These are phyloP conservation scores for Cryptus viduatorius DNA, from an alignment of 2,888 invertebrate genomes.

Conservation along the genomic window DNA sequence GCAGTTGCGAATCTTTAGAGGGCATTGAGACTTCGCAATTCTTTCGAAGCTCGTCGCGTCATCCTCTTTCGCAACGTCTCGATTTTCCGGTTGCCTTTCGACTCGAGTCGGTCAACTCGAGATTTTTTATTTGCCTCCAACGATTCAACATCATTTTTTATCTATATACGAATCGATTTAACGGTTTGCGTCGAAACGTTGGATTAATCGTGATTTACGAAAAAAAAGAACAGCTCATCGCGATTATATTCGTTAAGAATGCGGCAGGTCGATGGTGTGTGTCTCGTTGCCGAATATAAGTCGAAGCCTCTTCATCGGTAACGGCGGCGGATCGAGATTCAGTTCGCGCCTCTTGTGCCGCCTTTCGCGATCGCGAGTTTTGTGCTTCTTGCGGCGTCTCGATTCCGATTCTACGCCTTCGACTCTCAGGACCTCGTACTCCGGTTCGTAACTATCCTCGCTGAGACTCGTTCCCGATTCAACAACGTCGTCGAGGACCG, in stretches of 20 bases:
- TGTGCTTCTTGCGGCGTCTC: slow-evolving; percentile 87
- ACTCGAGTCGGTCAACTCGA: slow-evolving; percentile 4
- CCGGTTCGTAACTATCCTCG: slow-evolving; percentile 89
- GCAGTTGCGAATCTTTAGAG: slow-evolving; percentile 18
- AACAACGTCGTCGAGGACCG: slow-evolving; percentile 93
- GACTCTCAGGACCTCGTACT: slow-evolving; percentile 93
- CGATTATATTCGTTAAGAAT: slow-evolving; percentile 86
- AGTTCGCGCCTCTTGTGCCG: slow-evolving; percentile 86
- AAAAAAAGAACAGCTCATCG: slow-evolving; percentile 34
- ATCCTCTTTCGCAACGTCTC: not conserved
- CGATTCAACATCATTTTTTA: slow-evolving; percentile 46
- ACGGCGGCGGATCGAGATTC: slow-evolving; percentile 87
- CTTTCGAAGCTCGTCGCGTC: not conserved
- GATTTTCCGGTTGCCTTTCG: not conserved
- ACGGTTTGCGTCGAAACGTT: slow-evolving; percentile 41
- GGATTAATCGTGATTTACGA: slow-evolving; percentile 51
- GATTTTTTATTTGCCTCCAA: slow-evolving; percentile 32
- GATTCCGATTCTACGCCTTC: slow-evolving; percentile 89
- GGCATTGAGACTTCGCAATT: slow-evolving; percentile 21
- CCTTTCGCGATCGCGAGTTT: slow-evolving; percentile 87
- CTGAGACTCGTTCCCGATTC: slow-evolving; percentile 91
- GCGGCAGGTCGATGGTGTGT: slow-evolving; percentile 94
- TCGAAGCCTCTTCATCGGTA: slow-evolving; percentile 93
- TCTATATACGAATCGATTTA: slow-evolving; percentile 27
- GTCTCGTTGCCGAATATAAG: slow-evolving; percentile 96